A percentile compares a stretch with the other conserved stretches of the same genome.
These are phyloP conservation scores for Heliconius hewitsoni DNA, from an alignment of 1,140 invertebrate species.

Conservation along the genomic window DNA sequence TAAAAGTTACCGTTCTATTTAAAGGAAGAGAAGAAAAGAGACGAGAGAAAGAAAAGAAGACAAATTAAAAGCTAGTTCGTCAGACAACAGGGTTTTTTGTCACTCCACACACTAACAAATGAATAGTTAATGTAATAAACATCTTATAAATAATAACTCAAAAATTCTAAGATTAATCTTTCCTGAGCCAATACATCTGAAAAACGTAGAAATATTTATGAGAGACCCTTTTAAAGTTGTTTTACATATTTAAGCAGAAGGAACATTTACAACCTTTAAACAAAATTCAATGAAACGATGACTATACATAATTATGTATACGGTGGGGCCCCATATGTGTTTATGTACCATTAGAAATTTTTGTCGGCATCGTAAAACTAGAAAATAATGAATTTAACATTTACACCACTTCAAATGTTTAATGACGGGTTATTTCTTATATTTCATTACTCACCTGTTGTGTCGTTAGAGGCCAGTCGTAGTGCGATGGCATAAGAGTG, in stretches of 20 bases:
- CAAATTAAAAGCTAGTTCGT: too few species aligned
- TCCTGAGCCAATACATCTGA: constrained; percentile 5
- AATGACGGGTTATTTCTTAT: not conserved
- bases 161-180: not conserved
- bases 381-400: not conserved
- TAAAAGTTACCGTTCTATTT: too few species aligned
- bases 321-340: not conserved
- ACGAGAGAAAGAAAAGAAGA: too few species aligned
- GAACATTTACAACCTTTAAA: constrained; percentile 25
- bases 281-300: constrained; percentile 3
- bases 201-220: constrained; percentile 22
- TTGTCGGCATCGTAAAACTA: not conserved
- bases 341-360: not conserved
- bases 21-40: too few species aligned
- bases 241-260: constrained; percentile 21
- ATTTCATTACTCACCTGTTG: not conserved
- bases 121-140: not conserved
- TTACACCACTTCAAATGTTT: not conserved
- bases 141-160: not conserved
- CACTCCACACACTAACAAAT: not conserved
- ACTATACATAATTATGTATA: not conserved
- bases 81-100: not conserved
- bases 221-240: constrained; percentile 26
- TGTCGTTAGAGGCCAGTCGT: not conserved
- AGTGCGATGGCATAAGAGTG: not conserved